A percentile compares a stretch with the other conserved stretches of the same genome.
phyloP scores from a whole-genome alignment of 2,113 vertebrate genomes.

The Podilymbus podiceps region DNA sequence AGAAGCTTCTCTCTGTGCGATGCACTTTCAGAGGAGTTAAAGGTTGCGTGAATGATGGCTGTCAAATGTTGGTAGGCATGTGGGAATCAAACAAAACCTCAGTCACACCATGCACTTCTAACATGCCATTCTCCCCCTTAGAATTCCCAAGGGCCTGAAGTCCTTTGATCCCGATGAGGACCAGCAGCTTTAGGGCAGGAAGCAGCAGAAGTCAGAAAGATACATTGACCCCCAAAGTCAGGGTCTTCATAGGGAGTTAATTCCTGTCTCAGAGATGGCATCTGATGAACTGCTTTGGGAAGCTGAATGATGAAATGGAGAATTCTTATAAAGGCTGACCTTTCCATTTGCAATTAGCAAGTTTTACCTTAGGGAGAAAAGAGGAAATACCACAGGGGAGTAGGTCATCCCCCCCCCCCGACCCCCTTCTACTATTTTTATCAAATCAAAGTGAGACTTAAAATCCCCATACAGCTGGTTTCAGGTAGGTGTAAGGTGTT shows the following conservation, averaged over 20 bases:
- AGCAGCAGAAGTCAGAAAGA: background rate
- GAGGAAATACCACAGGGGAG: background rate
- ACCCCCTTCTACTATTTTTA: background rate
- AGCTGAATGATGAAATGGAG: background rate
- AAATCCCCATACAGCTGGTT: background rate
- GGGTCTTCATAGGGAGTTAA: background rate
- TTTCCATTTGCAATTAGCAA: background rate
- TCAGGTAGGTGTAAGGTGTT: background rate
- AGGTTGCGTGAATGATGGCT: background rate
- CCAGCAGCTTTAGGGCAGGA: background rate
- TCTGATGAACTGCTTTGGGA: background rate
- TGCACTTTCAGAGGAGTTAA: background rate
- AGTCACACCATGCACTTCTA: background rate
- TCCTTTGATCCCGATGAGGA: background rate
- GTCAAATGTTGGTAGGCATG: background rate
- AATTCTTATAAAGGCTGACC: background rate
- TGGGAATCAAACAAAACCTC: background rate
- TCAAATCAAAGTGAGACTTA: background rate
- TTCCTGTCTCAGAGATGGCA: background rate
- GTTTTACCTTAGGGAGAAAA: background rate
- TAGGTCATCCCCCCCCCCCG: background rate
- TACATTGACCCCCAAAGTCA: background rate
- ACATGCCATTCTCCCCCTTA: background rate
- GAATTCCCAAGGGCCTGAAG: background rate
- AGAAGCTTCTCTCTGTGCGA: background rate